phyloP scores from a whole-genome alignment of 1,140 invertebrate genomes.

The Varroa destructor region DNA sequence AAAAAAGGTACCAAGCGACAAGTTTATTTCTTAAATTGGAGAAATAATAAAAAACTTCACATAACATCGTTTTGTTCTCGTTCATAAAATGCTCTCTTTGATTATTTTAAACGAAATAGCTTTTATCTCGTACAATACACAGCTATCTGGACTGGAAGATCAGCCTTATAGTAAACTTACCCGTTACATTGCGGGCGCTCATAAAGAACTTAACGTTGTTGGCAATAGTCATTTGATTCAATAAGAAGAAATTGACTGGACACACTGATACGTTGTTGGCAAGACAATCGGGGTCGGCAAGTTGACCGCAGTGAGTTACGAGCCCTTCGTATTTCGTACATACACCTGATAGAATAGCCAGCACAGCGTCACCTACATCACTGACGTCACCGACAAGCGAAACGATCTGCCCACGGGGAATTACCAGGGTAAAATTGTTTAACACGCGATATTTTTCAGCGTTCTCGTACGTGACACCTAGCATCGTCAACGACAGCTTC shows the following conservation, averaged over 20 bases:
- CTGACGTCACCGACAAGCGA: background rate
- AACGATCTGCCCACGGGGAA: conserved; percentile 5
- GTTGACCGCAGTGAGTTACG: too few species aligned
- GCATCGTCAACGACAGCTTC: background rate
- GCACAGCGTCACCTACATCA: background rate
- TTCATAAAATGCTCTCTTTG: too few species aligned
- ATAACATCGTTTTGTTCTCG: too few species aligned
- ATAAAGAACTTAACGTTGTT: background rate
- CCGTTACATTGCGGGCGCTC: background rate
- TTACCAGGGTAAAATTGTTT: conserved; percentile 2
- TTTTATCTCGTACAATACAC: too few species aligned
- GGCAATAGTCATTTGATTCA: conserved; percentile 2
- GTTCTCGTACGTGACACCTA: background rate
- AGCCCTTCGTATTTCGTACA: background rate
- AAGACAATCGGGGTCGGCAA: too few species aligned
- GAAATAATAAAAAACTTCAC: too few species aligned
- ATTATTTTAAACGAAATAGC: too few species aligned
- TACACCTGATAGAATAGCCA: background rate
- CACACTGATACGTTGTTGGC: background rate
- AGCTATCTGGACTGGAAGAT: too few species aligned
- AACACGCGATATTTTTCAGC: background rate
- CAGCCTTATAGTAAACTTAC: too few species aligned
- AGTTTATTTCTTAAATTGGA: too few species aligned
- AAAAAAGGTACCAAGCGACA: too few species aligned
- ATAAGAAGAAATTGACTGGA: conserved; percentile 14